A percentile compares a stretch with the other conserved stretches of the same genome.
Conservation (phyloP, 2,113 vertebrate genomes). For the Hystrix cristata region DNA sequence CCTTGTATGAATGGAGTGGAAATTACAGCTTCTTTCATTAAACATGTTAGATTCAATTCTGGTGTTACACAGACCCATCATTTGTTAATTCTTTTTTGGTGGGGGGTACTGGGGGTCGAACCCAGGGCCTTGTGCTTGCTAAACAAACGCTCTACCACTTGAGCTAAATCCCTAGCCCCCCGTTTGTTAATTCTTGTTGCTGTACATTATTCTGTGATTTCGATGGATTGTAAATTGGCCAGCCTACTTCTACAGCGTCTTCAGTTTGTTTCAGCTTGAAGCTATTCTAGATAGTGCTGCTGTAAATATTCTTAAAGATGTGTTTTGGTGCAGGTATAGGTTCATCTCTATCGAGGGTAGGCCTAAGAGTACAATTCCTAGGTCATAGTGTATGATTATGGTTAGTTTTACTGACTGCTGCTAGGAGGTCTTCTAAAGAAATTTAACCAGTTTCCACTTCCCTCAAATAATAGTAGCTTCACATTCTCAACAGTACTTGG, state of each 20-base stretch:
- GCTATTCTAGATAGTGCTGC: neutral
- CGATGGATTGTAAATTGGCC: neutral
- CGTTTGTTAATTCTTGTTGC: neutral
- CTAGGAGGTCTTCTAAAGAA: neutral
- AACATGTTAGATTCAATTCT: neutral
- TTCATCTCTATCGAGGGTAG: neutral
- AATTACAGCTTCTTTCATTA: neutral
- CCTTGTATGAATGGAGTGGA: neutral
- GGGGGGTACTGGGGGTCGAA: too few species aligned
- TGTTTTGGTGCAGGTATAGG: neutral
- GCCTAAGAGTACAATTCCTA: neutral
- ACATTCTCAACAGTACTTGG: neutral
- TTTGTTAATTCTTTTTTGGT: neutral
- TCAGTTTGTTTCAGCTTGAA: neutral
- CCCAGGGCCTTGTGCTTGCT: too few species aligned
- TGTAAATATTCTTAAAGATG: neutral
- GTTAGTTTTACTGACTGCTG: neutral
- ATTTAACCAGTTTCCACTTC: neutral
- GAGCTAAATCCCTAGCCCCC: neutral
- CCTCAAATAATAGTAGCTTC: neutral
- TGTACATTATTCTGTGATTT: conserved; percentile 7
- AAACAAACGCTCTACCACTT: too few species aligned
- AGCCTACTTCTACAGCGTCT: neutral
- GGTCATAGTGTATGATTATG: neutral
- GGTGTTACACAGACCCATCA: neutral